Conservation (phyloP, 2,797 vertebrate species). For the Psittacula echo region DNA sequence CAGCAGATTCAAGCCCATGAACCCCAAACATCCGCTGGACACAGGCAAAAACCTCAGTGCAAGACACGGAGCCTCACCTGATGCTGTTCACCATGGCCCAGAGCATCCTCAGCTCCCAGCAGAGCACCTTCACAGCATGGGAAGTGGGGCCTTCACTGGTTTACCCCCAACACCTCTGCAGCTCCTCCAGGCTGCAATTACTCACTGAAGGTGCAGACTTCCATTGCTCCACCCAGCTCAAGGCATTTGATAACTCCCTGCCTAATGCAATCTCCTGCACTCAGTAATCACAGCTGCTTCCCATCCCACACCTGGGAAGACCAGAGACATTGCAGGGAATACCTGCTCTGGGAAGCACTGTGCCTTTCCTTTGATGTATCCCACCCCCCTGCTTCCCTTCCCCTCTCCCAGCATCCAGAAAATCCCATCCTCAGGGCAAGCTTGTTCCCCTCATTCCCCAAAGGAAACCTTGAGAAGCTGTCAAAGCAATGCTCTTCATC, state of each 20-base stretch:
- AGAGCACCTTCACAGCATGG: fast-evolving
- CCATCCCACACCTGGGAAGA: neutral
- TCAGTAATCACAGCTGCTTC: neutral
- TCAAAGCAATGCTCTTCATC: neutral
- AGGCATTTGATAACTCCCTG: neutral
- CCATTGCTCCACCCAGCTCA: neutral
- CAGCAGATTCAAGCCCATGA: neutral
- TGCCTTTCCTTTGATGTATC: neutral
- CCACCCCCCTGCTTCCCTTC: neutral
- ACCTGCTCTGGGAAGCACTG: neutral
- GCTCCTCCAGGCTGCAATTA: neutral
- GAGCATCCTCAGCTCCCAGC: neutral
- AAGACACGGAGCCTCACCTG: neutral
- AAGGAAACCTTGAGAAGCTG: neutral
- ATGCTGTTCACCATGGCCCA: fast-evolving
- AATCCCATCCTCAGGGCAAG: neutral
- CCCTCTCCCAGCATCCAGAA: neutral
- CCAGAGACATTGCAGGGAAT: fast-evolving
- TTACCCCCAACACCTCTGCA: neutral
- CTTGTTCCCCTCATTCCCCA: neutral
- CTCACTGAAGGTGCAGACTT: neutral
- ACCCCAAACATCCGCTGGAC: fast-evolving
- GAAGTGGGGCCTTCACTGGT: neutral
- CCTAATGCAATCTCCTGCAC: fast-evolving
- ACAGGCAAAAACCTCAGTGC: fast-evolving